Evolutionary conservation across 2,113 vertebrate species (phyloP).

Genomic region (Alligator sinensis): DNA sequence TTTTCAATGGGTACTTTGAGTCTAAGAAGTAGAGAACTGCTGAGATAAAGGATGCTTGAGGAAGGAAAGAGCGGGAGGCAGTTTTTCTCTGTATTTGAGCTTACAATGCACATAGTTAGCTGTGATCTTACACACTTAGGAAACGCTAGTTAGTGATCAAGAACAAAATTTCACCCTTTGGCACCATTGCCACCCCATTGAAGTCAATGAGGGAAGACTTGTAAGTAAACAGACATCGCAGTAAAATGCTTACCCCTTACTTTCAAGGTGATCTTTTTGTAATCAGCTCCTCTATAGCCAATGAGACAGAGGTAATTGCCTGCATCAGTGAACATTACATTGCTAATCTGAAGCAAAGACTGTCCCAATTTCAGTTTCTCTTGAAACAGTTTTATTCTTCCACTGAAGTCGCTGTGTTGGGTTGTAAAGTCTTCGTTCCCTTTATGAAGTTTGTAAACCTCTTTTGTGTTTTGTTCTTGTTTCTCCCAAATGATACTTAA

Average conservation of each 20-base stretch:
- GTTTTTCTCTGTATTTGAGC: background rate
- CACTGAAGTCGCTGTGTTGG: slow-evolving; percentile 73
- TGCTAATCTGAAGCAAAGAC: slow-evolving; percentile 83
- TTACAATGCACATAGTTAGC: background rate
- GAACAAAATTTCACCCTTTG: background rate
- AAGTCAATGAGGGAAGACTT: background rate
- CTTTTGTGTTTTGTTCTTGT: slow-evolving; percentile 41
- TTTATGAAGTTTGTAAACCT: slow-evolving; percentile 76
- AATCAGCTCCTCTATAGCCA: slow-evolving; percentile 82
- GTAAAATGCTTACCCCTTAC: slow-evolving; percentile 82
- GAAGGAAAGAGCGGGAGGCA: background rate
- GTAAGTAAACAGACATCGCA: background rate
- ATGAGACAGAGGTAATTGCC: slow-evolving; percentile 87
- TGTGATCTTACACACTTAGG: background rate
- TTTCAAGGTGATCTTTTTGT: slow-evolving; percentile 84
- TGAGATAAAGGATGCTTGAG: background rate
- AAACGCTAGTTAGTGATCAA: background rate
- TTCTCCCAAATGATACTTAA: slow-evolving; percentile 86
- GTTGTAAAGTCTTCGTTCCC: slow-evolving; percentile 62
- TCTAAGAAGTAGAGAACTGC: background rate
- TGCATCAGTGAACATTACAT: slow-evolving; percentile 83
- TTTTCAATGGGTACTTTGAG: no score
- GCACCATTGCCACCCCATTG: background rate
- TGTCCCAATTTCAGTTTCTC: slow-evolving; percentile 80
- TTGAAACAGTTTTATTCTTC: slow-evolving; percentile 77